Base-by-base conservation (phyloP, 2,797 vertebrate genomes). In the Nothura maculosa region DNA sequence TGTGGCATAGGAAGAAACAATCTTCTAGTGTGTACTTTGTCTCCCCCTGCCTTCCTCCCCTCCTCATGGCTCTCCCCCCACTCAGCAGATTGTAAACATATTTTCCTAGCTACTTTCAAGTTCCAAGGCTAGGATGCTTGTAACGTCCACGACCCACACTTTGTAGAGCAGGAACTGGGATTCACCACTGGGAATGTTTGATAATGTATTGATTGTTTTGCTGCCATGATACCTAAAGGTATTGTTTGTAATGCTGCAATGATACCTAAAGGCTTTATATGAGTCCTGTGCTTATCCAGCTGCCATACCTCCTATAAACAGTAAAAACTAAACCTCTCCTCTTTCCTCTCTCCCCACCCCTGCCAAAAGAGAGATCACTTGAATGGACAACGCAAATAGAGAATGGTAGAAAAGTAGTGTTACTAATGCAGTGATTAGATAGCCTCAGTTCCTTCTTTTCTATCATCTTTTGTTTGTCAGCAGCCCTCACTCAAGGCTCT, bases 21-120 rank as follows among this genome's bases (percentile, higher is more conserved):
- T 32, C 27, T 89, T 75, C 87, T 83, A 21, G 7, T 72, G 38
- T 90, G 91, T 68, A 72, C 89, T 95, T 87, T 95, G 79, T 95
- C 93, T 96, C 89, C 82, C 92, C 55, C 89, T 92, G 66, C 69
- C 80, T 92, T 92, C 81, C 77, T 83, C 40, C 87, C 79, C 30
- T 87, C 75, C 68, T 50, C 10, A 24, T 62, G 84, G 68, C 66
- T 73, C 76, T 45, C 60, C 63, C 32, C 32, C 55, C 64, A 47
- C 66, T 76, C 55, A 60, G 38, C 36, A 38, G 8, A 14, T 13
- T 47, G 62, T 57, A 62, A 85, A 4, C 30, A 13, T 27, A 17
- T 80, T 78, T 82, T 77, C 43, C 82, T 54, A 81, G 7, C 7
- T 68, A 20, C 45, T 36, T 90, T 50, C 60, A 77, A 10, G 28